Conservation (phyloP, 1,140 invertebrate genomes). For the Drosophila nebulosa region DNA sequence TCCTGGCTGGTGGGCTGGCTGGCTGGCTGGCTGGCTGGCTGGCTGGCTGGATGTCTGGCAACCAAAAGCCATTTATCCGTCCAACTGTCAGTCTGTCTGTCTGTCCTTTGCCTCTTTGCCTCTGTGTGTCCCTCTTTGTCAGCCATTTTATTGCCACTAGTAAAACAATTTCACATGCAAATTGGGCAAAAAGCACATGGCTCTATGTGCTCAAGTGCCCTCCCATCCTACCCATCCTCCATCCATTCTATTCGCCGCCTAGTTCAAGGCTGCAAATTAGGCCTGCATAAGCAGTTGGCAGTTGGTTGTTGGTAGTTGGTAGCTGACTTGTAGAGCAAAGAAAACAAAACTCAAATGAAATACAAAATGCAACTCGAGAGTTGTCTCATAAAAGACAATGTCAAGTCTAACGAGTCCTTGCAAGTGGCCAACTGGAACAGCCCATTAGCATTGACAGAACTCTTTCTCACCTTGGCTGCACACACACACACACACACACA, state of each 20-base stretch:
- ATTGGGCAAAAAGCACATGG: background rate
- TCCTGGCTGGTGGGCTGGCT: no score
- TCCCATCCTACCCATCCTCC: background rate
- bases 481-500: no score
- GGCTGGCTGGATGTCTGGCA: constrained; percentile 24
- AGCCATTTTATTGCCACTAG: constrained; percentile 52
- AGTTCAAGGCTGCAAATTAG: constrained; percentile 12
- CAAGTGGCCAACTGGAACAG: background rate
- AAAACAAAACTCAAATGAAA: constrained; percentile 25
- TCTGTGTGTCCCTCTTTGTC: background rate
- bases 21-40: constrained; percentile 47
- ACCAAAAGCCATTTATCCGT: background rate
- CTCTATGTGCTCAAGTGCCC: background rate
- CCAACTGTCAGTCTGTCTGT: constrained; percentile 41
- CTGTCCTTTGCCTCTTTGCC: constrained; percentile 15
- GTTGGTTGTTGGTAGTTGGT: no score
- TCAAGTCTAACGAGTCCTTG: constrained; percentile 32
- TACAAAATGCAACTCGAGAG: constrained; percentile 15
- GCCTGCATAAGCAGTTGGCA: background rate
- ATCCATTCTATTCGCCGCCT: background rate
- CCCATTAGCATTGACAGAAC: no score
- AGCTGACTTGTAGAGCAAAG: background rate
- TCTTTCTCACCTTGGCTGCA: background rate
- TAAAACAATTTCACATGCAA: constrained; percentile 52
- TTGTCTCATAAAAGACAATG: constrained; percentile 21